Percentiles rank a stretch among this genome's conserved stretches.
phyloP scores from a whole-genome alignment of 2,113 vertebrate species.

The Elephas maximus region DNA sequence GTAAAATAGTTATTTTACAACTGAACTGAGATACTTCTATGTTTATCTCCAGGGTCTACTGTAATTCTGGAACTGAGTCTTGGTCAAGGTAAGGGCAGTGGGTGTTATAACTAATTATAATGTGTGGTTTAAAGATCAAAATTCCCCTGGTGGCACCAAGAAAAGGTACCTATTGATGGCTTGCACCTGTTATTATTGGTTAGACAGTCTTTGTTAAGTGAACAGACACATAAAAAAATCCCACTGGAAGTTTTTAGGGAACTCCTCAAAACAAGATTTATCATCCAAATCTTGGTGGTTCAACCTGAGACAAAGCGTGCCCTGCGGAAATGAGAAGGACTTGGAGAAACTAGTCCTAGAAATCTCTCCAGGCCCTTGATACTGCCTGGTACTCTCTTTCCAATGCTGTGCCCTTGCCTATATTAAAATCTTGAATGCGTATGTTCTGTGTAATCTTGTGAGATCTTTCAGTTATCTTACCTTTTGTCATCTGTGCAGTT shows the following conservation, averaged over 20 bases:
- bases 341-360: background rate
- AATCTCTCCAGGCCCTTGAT: background rate
- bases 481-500: background rate
- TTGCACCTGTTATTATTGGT: background rate
- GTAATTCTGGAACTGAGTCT: background rate
- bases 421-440: background rate
- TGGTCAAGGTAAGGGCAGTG: background rate
- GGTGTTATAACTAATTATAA: background rate
- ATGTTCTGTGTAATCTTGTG: background rate
- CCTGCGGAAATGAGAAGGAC: background rate
- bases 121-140: background rate
- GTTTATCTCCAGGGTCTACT: background rate
- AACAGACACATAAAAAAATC: background rate
- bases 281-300: background rate
- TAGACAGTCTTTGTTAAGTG: background rate
- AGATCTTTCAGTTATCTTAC: background rate
- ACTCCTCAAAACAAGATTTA: background rate
- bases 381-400: background rate
- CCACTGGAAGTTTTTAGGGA: background rate
- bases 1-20: background rate
- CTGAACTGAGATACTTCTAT: background rate
- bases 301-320: background rate
- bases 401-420: background rate
- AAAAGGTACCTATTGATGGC: background rate
- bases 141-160: background rate